Percentiles rank a stretch among this genome's conserved stretches.
These are phyloP conservation scores for Mesitornis unicolor DNA, from an alignment of 2,113 vertebrate genomes.

Conservation along the genomic window DNA sequence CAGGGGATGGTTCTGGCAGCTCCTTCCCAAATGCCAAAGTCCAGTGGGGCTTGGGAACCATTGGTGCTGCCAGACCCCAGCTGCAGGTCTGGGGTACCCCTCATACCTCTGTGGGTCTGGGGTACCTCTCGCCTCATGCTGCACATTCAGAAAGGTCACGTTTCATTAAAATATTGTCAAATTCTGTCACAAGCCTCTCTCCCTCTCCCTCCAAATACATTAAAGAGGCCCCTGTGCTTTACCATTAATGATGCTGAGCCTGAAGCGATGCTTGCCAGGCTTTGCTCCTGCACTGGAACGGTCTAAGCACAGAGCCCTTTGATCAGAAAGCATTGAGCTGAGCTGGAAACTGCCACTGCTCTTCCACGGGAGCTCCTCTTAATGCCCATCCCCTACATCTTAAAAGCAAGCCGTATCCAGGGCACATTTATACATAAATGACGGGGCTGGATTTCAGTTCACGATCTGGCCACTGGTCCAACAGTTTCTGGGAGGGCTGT, in stretches of 20 bases:
- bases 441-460: neutral
- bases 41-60: rapidly evolving
- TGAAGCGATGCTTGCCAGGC: rapidly evolving
- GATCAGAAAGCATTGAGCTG: neutral
- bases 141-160: rapidly evolving
- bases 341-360: rapidly evolving
- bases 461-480: neutral
- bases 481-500: neutral
- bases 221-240: neutral
- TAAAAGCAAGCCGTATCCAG: neutral
- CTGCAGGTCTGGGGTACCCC: too few species aligned
- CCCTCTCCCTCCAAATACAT: neutral
- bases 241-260: neutral
- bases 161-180: neutral
- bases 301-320: neutral
- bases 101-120: too few species aligned
- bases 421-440: neutral
- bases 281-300: neutral
- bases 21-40: neutral
- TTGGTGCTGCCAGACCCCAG: rapidly evolving
- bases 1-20: neutral
- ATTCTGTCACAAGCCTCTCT: neutral
- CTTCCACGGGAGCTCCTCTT: neutral
- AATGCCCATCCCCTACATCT: neutral
- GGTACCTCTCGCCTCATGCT: too few species aligned